These are phyloP conservation scores for Pheosia tremula DNA, from an alignment of 2,888 invertebrate genomes.

Conservation along the genomic window DNA sequence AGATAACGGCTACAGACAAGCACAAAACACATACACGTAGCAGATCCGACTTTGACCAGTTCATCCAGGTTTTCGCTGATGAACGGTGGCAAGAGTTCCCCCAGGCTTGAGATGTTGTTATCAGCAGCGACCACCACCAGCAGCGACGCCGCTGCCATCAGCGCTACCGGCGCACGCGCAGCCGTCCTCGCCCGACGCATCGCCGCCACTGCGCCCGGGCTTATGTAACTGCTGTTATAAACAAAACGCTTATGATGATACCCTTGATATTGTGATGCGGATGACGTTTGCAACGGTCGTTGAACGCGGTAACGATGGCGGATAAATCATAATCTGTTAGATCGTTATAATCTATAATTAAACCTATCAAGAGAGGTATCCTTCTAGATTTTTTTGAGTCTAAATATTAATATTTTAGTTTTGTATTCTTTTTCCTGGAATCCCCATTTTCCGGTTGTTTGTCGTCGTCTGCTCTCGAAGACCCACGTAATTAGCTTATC, in stretches of 20 bases:
- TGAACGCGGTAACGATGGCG: background rate
- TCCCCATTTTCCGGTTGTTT: too few species aligned
- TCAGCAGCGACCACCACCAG: constrained; percentile 17
- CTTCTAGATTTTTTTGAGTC: too few species aligned
- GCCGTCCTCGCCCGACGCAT: constrained; percentile 34
- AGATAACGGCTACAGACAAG: background rate
- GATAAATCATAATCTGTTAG: background rate
- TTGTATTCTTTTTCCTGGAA: too few species aligned
- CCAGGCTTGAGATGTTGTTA: constrained; percentile 44
- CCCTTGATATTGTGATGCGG: constrained; percentile 7
- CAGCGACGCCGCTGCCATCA: constrained; percentile 17
- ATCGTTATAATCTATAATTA: background rate
- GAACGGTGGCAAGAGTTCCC: constrained; percentile 48
- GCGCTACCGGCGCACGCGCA: constrained; percentile 18
- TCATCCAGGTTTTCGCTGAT: constrained; percentile 50
- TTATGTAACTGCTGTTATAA: constrained; percentile 44
- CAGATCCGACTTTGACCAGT: constrained; percentile 53
- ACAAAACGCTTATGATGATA: constrained; percentile 27
- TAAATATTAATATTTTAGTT: too few species aligned
- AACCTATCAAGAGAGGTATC: too few species aligned
- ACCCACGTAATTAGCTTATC: too few species aligned
- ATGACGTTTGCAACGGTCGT: background rate
- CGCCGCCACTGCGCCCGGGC: constrained; percentile 35
- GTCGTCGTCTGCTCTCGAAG: too few species aligned
- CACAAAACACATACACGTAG: constrained; percentile 50